Evolutionary conservation across 2,797 vertebrate genomes (phyloP), one percentile per base, ranked within the genome.

Genomic region (Buceros bicornis): DNA sequence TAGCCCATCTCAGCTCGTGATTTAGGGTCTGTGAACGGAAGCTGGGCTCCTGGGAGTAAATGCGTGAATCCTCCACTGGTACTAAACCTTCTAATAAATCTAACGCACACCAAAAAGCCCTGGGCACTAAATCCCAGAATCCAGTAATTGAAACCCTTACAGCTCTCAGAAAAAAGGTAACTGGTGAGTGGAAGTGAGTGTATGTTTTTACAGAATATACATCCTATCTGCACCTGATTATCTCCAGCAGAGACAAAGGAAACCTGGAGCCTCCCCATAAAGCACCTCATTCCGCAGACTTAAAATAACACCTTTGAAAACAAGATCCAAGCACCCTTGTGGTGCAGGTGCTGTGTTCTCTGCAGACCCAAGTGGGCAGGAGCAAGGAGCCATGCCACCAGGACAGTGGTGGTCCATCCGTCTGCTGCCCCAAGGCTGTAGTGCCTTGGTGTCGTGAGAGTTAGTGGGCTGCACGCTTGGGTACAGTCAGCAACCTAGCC

Each of bases 61-160:
- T 97, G 98, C 91, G 97, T 97, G 98, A 98, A 98, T 98, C 98
- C 98, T 98, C 97, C 73, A 93, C 97, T 96, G 98, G 97, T 98
- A 98, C 98, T 98, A 98, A 98, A 98, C 98, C 98, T 98, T 96
- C 98, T 97, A 98, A 98, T 98, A 98, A 98, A 98, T 98, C 98
- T 98, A 95, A 96, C 90, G 77, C 97, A 97, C 97, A 98, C 98
- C 98, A 98, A 98, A 98, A 97, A 98, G 98, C 98, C 97, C 97
- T 97, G 98, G 98, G 98, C 98, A 98, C 97, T 98, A 98, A 98
- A 98, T 98, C 97, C 98, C 97, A 98, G 83, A 95, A 97, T 97
- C 98, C 92, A 87, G 98, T 98, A 98, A 98, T 98, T 98, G 96
- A 97, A 97, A 97, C 97, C 97, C 97, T 96, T 90, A 86, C 93